Percentiles rank a stretch among this genome's conserved stretches.
phyloP scores from a whole-genome alignment of 2,888 invertebrate genomes.

The Calephelis perditalis region DNA sequence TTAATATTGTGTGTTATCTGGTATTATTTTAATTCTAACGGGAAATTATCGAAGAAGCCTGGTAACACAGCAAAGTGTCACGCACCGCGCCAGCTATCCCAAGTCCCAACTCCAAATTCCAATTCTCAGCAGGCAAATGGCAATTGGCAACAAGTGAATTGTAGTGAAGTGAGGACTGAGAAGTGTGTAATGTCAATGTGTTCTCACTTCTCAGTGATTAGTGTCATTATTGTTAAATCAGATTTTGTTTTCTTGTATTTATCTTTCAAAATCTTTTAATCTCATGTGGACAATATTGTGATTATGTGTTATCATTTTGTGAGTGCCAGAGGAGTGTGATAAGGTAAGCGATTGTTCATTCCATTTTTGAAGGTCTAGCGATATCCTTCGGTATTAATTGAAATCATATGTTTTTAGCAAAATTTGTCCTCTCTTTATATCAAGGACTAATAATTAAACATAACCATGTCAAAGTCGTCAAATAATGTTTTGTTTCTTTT shows the following conservation, averaged over 20 bases:
- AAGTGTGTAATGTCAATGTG: constrained; percentile 30
- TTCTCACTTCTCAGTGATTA: constrained; percentile 34
- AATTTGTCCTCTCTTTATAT: constrained; percentile 19
- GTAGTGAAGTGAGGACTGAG: constrained; percentile 1
- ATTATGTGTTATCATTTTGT: constrained; percentile 68
- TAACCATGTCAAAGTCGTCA: background rate
- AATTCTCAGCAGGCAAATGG: background rate
- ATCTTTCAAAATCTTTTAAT: constrained; percentile 41
- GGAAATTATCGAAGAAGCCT: constrained; percentile 29
- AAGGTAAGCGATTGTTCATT: constrained; percentile 61
- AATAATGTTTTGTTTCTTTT: background rate
- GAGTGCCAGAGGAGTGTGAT: constrained; percentile 61
- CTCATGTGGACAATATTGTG: constrained; percentile 54
- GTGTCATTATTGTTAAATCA: constrained; percentile 48
- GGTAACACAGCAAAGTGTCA: constrained; percentile 59
- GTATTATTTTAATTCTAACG: constrained; percentile 17
- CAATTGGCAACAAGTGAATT: constrained; percentile 1
- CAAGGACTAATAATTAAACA: background rate
- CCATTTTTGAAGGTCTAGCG: constrained; percentile 43
- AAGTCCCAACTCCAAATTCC: background rate
- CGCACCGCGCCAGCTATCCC: constrained; percentile 36
- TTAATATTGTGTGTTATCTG: no score
- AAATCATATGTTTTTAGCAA: constrained; percentile 32
- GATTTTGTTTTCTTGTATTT: constrained; percentile 64
- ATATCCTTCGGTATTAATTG: constrained; percentile 34